Percentiles rank a stretch among this genome's conserved stretches.
phyloP scores from a whole-genome alignment of 37 sponge, comb jelly and placozoan species.

The Cliona cf. orientalis region DNA sequence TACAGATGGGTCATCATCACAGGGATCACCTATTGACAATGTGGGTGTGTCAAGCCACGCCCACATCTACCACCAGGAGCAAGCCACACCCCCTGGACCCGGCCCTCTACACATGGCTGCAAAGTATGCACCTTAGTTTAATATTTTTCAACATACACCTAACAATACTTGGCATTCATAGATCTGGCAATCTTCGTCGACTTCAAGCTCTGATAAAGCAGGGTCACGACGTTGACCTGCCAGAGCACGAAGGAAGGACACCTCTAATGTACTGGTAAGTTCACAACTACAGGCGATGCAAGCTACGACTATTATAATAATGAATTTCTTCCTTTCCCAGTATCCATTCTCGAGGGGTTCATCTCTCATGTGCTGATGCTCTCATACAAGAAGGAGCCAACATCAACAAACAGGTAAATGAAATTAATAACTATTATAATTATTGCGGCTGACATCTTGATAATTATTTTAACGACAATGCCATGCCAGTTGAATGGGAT shows the following conservation, averaged over 20 bases:
- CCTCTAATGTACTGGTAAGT: constrained; percentile 93
- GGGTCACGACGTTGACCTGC: constrained; percentile 71
- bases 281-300: neutral
- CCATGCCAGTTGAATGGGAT: no score
- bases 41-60: no score
- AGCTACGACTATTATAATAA: neutral
- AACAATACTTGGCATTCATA: constrained; percentile 1
- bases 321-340: neutral
- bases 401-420: constrained; percentile 70
- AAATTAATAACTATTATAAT: neutral
- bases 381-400: constrained; percentile 71
- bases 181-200: constrained; percentile 61
- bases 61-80: no score
- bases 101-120: constrained; percentile 67
- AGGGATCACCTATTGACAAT: no score
- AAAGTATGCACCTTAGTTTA: constrained; percentile 6
- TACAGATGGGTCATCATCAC: no score
- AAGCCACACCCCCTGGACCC: constrained; percentile 41
- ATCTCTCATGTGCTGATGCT: constrained; percentile 78
- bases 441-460: no score
- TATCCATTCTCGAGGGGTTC: constrained; percentile 52
- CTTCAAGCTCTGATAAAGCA: constrained; percentile 47
- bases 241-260: constrained; percentile 75
- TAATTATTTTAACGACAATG: no score
- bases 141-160: neutral